Evolutionary conservation across 2,888 invertebrate genomes (phyloP), one percentile per base, ranked within the genome.

Genomic region (Stenolophus ochropezus): DNA sequence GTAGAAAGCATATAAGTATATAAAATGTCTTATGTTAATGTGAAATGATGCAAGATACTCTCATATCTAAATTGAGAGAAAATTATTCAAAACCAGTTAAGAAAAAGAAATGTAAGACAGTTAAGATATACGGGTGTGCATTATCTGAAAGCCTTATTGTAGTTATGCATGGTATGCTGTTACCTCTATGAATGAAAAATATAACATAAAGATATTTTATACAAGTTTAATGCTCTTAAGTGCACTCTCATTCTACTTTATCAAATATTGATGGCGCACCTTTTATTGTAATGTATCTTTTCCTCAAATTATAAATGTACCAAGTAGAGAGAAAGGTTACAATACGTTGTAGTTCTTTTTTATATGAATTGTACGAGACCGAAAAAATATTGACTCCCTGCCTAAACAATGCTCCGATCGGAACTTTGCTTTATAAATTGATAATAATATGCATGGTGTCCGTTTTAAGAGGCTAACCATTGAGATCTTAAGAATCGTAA

Each of bases 201-300:
- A 77, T 25, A 77, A 20, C 51, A 77, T 47, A 58, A 42, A 58
- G 61, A 58, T 76, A 77, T 77, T 77, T 77, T 77, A 77, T 77
- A 77, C 58, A 77, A 58, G 33, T 77, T 58, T 69, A 69, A 69
- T 69, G 69, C 42, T 69, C 18, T 77, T 77, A 77, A 77, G 76
- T 77, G 76, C 61, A 56, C 76, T 77, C 61, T 77, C 42, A 58
- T 77, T 77, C 20, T 27, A 33, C 20, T 58, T 77, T 77, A 77
- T 77, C 76, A 77, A 76, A 56, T 61, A 77, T 77, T 77, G 58
- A 77, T 58, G 76, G 1, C 4, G 6, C 5, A 53, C 16, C 21
- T 53, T 53, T 18, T 51, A 53, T 53, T 53, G 53, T 53, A 2
- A 53, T 53, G 8, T 20, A 18, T 53, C 8, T 42, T 1, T 42